Evolutionary conservation across 2,888 invertebrate genomes (phyloP).

Genomic region (Leptinotarsa peninsularis): DNA sequence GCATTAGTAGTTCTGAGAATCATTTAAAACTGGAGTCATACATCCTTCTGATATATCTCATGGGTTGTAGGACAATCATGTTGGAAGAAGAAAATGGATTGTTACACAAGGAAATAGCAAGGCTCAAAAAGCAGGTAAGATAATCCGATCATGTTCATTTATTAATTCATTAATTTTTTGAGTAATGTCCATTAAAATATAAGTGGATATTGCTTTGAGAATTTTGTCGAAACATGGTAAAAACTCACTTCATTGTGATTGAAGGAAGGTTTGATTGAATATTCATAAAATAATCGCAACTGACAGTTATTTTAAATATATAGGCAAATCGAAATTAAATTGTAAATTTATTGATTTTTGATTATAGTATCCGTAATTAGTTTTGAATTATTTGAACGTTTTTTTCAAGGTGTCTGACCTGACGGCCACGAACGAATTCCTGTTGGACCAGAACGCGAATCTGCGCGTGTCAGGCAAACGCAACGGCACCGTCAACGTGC

Average conservation of each 20-base stretch:
- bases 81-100: conserved; percentile 77
- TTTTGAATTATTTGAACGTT: background rate
- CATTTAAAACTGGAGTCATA: no score
- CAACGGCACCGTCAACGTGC: conserved; percentile 70
- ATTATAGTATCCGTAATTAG: background rate
- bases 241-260: no score
- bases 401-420: conserved; percentile 72
- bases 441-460: conserved; percentile 82
- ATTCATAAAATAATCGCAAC: no score
- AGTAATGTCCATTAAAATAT: no score
- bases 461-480: conserved; percentile 73
- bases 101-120: conserved; percentile 76
- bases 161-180: no score
- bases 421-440: conserved; percentile 82
- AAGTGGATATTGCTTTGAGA: no score
- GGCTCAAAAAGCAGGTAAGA: conserved; percentile 75
- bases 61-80: conserved; percentile 64
- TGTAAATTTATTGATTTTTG: background rate
- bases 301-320: no score
- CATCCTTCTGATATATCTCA: background rate
- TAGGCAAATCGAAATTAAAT: background rate
- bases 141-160: background rate
- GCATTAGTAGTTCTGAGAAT: no score
- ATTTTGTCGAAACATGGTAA: no score
- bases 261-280: no score